These are phyloP conservation scores for Drosophila obscura DNA, from an alignment of 1,140 invertebrate genomes.

Conservation along the genomic window DNA sequence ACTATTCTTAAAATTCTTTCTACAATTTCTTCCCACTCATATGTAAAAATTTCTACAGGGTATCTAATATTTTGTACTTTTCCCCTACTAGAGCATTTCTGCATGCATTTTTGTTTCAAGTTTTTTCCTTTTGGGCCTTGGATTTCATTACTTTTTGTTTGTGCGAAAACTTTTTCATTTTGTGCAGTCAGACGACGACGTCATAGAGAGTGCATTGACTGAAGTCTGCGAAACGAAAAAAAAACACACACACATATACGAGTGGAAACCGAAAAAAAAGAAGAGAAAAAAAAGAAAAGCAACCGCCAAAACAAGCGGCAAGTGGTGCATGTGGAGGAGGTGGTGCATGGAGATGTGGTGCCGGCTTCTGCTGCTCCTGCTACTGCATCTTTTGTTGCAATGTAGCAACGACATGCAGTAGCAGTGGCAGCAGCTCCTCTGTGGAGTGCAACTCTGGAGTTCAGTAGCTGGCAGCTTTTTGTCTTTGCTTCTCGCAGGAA, in stretches of 20 bases:
- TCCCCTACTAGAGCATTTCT: not conserved
- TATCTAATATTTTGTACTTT: not conserved
- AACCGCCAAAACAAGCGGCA: conserved; percentile 21
- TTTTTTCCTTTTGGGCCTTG: conserved; percentile 75
- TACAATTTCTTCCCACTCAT: not conserved
- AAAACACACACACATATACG: conserved; percentile 22
- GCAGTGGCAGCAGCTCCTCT: not conserved
- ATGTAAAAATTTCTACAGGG: conserved; percentile 2
- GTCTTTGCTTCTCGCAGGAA: conserved; percentile 54
- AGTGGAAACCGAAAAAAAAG: conserved; percentile 20
- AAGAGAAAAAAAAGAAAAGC: too few relatives aligned
- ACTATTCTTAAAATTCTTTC: too few relatives aligned
- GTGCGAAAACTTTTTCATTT: conserved; percentile 75
- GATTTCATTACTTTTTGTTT: conserved; percentile 71
- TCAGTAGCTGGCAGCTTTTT: conserved; percentile 72
- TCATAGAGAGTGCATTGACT: conserved; percentile 82
- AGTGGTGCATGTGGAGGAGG: conserved; percentile 33
- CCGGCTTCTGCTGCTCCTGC: conserved; percentile 34
- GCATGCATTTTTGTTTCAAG: conserved; percentile 53
- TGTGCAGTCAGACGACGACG: conserved; percentile 77
- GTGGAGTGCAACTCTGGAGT: conserved; percentile 32
- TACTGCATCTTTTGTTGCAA: conserved; percentile 78
- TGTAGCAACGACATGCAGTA: conserved; percentile 65
- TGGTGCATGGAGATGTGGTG: conserved; percentile 12
- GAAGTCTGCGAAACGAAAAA: conserved; percentile 68